Evolutionary conservation across 37 sponge, comb jelly and placozoan species (phyloP), one percentile per base, ranked within the genome.

Genomic region (Ephydatia muelleri): DNA sequence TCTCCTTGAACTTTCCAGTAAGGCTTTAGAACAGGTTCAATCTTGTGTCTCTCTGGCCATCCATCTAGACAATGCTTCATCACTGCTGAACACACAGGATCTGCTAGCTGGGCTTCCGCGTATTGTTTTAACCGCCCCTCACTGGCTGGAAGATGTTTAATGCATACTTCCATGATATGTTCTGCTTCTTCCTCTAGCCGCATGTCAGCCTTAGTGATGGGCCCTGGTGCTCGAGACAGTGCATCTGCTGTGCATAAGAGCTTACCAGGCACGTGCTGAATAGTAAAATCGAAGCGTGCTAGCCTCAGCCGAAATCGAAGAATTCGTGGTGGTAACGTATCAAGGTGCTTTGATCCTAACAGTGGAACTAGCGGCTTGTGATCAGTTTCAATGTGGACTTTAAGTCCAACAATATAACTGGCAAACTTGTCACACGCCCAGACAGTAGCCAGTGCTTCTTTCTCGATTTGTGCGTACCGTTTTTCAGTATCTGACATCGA

Each of bases 301-400:
- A 84, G 76, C 57, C 77, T 23, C 23, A 84, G 43, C 14, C 84
- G 84, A 75, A 84, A 84, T 65, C 77, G 67, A 16, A 84, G 68
- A 21, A 84, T 69, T 22, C 77, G 76, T 21, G 77, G 84, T 27
- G 84, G 84, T 5, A 84, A 69, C 11, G 27, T 37, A 67, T 84
- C 76, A 21, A 84, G 84, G 22, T 84, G 68, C 31, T 84, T 83
- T 9, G 75, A 23, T 27, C 83, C 35, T 26, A 83, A 74, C 28
- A 83, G n/a, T 12, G 86, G 86, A n/a, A 85, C 65, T 5, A 86
- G 87, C 2, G 87, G 81, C 30, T 86, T 86, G 81, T 86, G 87
- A 33, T 86, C 87, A 2, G 87, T 74, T 38, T 86, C 87, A n/a
- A 86, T 57, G 38, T 80, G 87, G 47, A 80, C 66, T 14, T 71